Conservation (phyloP, 2,113 vertebrate species). For the Cochlearius cochlearius region DNA sequence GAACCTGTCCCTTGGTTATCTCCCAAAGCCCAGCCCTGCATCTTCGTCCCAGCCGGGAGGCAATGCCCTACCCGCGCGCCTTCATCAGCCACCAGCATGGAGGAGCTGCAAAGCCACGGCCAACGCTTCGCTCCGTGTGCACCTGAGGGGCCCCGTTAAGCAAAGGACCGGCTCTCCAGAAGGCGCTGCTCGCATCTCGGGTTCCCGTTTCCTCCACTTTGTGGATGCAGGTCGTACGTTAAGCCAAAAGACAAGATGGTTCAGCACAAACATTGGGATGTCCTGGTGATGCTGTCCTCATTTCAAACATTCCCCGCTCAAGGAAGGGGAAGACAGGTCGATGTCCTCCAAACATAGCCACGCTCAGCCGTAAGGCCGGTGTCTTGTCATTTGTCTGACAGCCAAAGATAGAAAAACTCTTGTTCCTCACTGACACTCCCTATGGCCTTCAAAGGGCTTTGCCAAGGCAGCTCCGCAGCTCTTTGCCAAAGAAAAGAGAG, state of each 20-base stretch:
- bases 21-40: neutral
- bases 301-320: neutral
- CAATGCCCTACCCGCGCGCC: neutral
- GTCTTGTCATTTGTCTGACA: neutral
- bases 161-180: neutral
- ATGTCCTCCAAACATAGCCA: neutral
- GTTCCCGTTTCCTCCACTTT: neutral
- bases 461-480: neutral
- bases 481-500: neutral
- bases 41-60: neutral
- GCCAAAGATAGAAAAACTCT: neutral
- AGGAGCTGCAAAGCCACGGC: neutral
- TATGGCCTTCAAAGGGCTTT: neutral
- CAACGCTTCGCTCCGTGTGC: neutral
- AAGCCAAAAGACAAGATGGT: neutral
- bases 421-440: neutral
- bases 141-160: neutral
- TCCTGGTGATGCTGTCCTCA: neutral
- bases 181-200: neutral
- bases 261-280: neutral
- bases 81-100: neutral
- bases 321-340: neutral
- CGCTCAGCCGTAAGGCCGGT: neutral
- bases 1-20: neutral
- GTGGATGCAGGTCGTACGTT: neutral